Evolutionary conservation across 37 sponge, comb jelly and placozoan species (phyloP), one percentile per base, ranked within the genome.

Genomic region (Halichondria panicea): DNA sequence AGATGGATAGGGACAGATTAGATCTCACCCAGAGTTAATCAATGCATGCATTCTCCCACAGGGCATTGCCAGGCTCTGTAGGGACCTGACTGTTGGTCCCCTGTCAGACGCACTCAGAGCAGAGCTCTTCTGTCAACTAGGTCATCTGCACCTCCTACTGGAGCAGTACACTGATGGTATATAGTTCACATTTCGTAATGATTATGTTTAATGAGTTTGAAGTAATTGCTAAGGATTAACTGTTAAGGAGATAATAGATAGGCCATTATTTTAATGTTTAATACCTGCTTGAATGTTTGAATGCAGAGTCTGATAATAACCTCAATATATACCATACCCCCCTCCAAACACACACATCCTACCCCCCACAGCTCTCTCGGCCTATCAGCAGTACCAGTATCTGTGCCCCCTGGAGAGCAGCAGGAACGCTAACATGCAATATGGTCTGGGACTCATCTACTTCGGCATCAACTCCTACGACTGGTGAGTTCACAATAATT

Each of bases 371-470:
- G 88, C 88, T 44, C 27, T 79, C 42, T 76, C 85, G 60, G 88
- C 95, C 30, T 84, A 87, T 46, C 82, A 81, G 63, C 68, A 87
- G 28, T 92, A 76, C 57, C 32, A 66, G 48, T 12, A 34, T 1
- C 43, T 79, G 27, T 44, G 36, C 37, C 66, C 68, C 1, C 1
- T 15, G 32, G 87, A 73, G 27, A 68, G 71, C 44, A 24, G 36
- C 21, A 39, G 43, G 38, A 56, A 89, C 55, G 55, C 73, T 0
- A 28, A 68, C 43, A 83, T 72, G 72, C 75, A 88, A 31, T 95
- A 95, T 80, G 95, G 95, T 6, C 44, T 90, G 22, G 95, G 86
- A 12, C 78, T 95, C 39, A 84, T 90, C 36, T 90, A 95, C 82
- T 90, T 87, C 56, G 86, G 84, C 77, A 81, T 75, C 70, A 68